These are phyloP conservation scores for Alviniconcha marisindica DNA, from an alignment of 1,140 invertebrate species.

Conservation along the genomic window DNA sequence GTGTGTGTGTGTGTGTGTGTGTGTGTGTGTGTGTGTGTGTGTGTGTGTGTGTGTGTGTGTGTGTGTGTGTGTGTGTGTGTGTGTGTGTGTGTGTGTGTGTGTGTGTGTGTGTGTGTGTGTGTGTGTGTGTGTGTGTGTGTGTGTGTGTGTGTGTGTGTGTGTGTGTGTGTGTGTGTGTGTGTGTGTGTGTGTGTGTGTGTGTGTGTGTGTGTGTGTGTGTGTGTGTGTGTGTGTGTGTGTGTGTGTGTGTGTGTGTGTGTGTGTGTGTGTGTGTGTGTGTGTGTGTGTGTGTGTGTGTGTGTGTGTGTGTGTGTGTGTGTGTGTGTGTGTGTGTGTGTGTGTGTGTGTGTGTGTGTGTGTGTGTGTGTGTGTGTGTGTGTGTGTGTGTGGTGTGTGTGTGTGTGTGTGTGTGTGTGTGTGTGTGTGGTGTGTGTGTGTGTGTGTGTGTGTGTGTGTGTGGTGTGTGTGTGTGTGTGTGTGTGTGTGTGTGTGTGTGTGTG, in stretches of 20 bases:
- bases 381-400: no score
- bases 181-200: background rate
- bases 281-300: background rate
- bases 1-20: constrained; percentile 8
- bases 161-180: background rate
- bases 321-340: no score
- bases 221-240: background rate
- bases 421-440: no score
- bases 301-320: background rate
- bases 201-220: background rate
- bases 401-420: no score
- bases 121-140: constrained; percentile 14
- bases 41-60: constrained; percentile 14
- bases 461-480: no score
- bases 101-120: constrained; percentile 9
- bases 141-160: background rate
- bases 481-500: no score
- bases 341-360: no score
- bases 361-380: no score
- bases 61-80: constrained; percentile 16
- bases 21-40: background rate
- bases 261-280: background rate
- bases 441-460: no score
- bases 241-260: constrained; percentile 22
- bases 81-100: constrained; percentile 5